These are phyloP conservation scores for Chaenocephalus aceratus DNA, from an alignment of 2,113 vertebrate species.

Conservation along the genomic window DNA sequence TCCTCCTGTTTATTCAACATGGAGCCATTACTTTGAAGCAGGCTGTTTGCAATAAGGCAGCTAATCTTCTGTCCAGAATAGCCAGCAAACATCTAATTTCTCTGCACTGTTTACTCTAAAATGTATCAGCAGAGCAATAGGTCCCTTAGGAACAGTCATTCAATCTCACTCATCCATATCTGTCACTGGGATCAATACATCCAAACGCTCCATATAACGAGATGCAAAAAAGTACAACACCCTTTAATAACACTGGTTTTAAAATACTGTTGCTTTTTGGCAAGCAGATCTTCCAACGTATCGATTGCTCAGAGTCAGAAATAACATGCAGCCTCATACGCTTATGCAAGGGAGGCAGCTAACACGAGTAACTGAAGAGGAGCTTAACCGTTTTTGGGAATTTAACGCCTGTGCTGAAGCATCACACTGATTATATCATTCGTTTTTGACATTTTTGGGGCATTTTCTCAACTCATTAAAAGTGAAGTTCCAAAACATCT, in stretches of 20 bases:
- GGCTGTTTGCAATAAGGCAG: conserved; percentile 1
- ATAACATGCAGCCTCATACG: conserved; percentile 44
- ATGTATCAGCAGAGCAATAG: neutral
- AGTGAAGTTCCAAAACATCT: neutral
- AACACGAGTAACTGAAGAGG: conserved; percentile 21
- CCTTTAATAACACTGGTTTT: conserved; percentile 23
- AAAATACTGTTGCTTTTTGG: conserved; percentile 37
- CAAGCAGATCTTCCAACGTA: conserved; percentile 33
- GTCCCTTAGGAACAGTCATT: conserved; percentile 30
- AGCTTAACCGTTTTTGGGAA: conserved; percentile 18
- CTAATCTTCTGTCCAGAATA: neutral
- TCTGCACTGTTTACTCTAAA: conserved; percentile 8
- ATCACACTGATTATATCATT: conserved; percentile 7
- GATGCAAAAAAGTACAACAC: conserved; percentile 19
- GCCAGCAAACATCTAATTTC: conserved; percentile 11
- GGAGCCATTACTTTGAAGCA: neutral
- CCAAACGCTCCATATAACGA: conserved; percentile 16
- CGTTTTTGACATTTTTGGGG: conserved; percentile 23
- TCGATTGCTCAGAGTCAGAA: conserved; percentile 53
- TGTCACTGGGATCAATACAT: conserved; percentile 44
- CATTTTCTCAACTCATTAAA: conserved; percentile 13
- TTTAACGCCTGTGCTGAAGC: conserved; percentile 16
- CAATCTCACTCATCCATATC: conserved; percentile 30
- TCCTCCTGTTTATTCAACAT: neutral
- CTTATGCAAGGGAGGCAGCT: conserved; percentile 50